Conservation (phyloP, 2,797 vertebrate species). For the Acestrorhynchus altus region DNA sequence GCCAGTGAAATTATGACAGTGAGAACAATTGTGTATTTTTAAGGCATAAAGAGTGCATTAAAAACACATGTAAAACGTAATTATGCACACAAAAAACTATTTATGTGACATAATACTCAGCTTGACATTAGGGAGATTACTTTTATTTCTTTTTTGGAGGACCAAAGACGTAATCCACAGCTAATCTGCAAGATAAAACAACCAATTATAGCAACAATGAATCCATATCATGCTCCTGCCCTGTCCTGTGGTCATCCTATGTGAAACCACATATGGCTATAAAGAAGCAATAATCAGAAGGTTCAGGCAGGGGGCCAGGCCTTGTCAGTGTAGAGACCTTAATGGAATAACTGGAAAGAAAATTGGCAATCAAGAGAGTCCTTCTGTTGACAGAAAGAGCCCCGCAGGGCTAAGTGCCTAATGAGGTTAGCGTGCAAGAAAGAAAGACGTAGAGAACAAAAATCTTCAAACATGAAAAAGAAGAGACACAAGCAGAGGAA, state of each 20-base stretch:
- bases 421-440: conserved; percentile 44
- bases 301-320: conserved; percentile 23
- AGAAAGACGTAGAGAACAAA: neutral
- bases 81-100: neutral
- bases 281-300: conserved; percentile 24
- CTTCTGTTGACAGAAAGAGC: conserved; percentile 54
- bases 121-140: neutral
- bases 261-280: neutral
- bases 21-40: too few relatives aligned
- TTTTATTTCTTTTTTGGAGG: neutral
- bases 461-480: neutral
- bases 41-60: too few relatives aligned
- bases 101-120: neutral
- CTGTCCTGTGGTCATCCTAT: neutral
- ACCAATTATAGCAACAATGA: conserved; percentile 25
- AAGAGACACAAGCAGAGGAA: conserved; percentile 10
- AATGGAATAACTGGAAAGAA: conserved; percentile 52
- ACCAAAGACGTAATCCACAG: conserved; percentile 2
- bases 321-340: conserved; percentile 38
- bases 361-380: conserved; percentile 51
- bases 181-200: conserved; percentile 18
- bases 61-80: neutral
- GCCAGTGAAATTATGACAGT: too few relatives aligned
- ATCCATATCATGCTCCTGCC: neutral
- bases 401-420: conserved; percentile 35